phyloP scores from a whole-genome alignment of 53 echinoderm and acorn worm species.

The Zoroaster sp. region DNA sequence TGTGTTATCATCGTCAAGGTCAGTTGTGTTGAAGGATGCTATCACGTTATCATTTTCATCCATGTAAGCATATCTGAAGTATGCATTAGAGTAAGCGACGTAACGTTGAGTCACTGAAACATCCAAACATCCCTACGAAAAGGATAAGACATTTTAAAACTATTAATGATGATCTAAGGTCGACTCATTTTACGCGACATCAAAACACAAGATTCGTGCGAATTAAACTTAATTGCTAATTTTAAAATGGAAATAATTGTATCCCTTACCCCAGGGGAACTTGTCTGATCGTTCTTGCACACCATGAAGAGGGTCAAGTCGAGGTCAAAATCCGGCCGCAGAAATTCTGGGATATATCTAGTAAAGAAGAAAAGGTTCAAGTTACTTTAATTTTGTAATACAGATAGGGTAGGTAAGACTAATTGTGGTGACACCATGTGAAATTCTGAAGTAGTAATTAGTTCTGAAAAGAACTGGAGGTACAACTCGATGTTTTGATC shows the following conservation, averaged over 20 bases:
- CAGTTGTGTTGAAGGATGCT: not conserved
- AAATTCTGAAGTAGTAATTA: too few species aligned
- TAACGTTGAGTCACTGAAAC: slow-evolving; percentile 37
- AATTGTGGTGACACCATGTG: too few species aligned
- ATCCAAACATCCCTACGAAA: slow-evolving; percentile 71
- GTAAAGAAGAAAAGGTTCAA: too few species aligned
- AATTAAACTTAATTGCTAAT: not conserved
- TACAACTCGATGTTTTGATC: too few species aligned
- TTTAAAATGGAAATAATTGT: not conserved
- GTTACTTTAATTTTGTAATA: not conserved
- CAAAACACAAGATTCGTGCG: too few species aligned
- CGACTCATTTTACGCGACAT: too few species aligned
- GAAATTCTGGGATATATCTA: slow-evolving; percentile 64
- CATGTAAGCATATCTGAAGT: slow-evolving; percentile 38
- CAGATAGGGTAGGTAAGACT: too few species aligned
- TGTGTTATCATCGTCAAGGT: slow-evolving; percentile 20
- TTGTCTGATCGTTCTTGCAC: slow-evolving; percentile 46
- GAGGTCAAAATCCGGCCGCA: slow-evolving; percentile 57
- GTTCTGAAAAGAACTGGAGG: too few species aligned
- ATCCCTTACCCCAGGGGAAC: slow-evolving; percentile 40
- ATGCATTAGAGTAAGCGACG: slow-evolving; percentile 61
- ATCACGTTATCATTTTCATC: not conserved
- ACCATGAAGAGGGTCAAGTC: slow-evolving; percentile 82
- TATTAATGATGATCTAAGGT: too few species aligned
- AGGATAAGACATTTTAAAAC: too few species aligned